phyloP scores from a whole-genome alignment of 2,888 invertebrate genomes.

The Drosophila meridiana region DNA sequence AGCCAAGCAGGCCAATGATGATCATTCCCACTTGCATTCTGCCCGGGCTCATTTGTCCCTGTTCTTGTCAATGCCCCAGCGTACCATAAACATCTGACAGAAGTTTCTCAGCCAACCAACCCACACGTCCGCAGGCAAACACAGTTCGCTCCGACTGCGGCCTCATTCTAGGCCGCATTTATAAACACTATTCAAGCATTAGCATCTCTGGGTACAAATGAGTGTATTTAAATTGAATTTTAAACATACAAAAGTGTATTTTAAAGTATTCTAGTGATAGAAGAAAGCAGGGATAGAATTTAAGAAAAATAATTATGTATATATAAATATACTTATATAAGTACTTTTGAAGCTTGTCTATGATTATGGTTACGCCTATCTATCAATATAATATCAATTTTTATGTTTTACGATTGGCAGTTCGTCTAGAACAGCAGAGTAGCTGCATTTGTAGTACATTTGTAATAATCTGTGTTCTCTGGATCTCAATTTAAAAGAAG shows the following conservation, averaged over 20 bases:
- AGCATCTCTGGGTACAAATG: slow-evolving; percentile 37
- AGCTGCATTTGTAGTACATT: not conserved
- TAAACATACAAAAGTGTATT: not conserved
- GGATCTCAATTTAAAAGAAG: not conserved
- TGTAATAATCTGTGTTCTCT: not conserved
- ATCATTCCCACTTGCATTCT: slow-evolving; percentile 56
- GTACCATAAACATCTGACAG: slow-evolving; percentile 54
- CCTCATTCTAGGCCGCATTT: slow-evolving; percentile 35
- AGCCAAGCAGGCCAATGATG: slow-evolving; percentile 33
- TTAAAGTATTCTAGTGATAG: not conserved
- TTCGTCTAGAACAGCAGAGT: not conserved
- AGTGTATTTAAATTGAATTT: slow-evolving; percentile 7
- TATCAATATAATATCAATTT: not conserved
- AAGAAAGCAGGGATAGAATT: not conserved
- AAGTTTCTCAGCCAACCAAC: slow-evolving; percentile 14
- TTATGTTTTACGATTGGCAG: not conserved
- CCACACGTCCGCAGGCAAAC: slow-evolving; percentile 48
- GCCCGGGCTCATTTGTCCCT: slow-evolving; percentile 45
- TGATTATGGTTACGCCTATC: not conserved
- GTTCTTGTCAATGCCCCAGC: slow-evolving; percentile 57
- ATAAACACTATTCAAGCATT: slow-evolving; percentile 41
- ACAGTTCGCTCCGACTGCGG: slow-evolving; percentile 44
- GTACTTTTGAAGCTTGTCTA: not conserved
- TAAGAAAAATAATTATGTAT: no score
- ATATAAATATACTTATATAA: not conserved